phyloP scores from a whole-genome alignment of 2,113 vertebrate genomes.

The Myotis yumanensis region DNA sequence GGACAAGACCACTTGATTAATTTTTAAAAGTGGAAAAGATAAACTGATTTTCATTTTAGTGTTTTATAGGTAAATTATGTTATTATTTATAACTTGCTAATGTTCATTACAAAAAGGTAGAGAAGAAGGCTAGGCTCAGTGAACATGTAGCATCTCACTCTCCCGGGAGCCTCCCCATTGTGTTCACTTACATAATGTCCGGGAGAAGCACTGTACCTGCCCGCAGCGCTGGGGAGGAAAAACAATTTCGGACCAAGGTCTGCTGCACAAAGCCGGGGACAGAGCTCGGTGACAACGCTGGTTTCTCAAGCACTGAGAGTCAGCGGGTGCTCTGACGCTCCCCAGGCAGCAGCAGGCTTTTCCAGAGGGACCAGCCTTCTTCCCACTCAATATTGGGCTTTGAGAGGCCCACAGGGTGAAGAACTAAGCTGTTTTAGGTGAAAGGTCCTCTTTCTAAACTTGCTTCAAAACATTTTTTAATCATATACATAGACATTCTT shows the following conservation, averaged over 20 bases:
- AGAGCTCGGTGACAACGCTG: not conserved
- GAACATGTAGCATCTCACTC: not conserved
- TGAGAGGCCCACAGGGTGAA: not conserved
- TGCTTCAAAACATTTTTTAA: not conserved
- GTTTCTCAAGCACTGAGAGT: not conserved
- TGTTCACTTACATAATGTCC: not conserved
- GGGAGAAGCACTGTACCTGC: too few relatives aligned
- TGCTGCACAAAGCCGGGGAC: too few relatives aligned
- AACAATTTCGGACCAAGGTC: rapidly evolving
- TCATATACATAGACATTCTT: not conserved
- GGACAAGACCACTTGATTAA: not conserved
- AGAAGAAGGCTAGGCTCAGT: not conserved
- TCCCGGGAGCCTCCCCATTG: not conserved
- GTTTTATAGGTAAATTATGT: not conserved
- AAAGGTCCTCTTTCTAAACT: not conserved
- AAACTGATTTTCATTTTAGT: not conserved
- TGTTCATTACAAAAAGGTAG: not conserved
- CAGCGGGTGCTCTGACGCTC: not conserved
- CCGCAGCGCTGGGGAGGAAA: rapidly evolving
- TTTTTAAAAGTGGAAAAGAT: not conserved
- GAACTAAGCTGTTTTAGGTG: not conserved
- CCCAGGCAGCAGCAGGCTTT: too few relatives aligned
- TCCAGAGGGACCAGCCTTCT: not conserved
- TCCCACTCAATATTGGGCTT: not conserved
- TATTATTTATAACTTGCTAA: not conserved